Evolutionary conservation across 2,113 vertebrate genomes (phyloP), one percentile per base, ranked within the genome.

Genomic region (Collichthys lucidus): DNA sequence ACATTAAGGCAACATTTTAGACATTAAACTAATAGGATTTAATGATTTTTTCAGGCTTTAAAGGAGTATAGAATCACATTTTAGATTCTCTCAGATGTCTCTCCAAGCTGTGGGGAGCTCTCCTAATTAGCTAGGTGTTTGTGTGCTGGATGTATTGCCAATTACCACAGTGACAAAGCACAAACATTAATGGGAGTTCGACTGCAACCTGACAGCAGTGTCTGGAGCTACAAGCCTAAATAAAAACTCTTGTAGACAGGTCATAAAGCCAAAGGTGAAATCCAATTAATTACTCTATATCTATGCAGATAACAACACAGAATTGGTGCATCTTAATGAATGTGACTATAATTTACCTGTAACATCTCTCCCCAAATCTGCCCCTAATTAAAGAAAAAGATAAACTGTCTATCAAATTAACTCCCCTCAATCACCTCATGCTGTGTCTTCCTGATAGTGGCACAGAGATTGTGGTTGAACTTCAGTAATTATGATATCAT

Each of bases 141-240:
- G 65, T 68, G 79, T 55, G 79, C 85, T 82, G 70, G 69, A 82
- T 81, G 76, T 90, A 76, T 90, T 77, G 83, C 84, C 89, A 93
- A 93, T 93, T 92, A 93, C 86, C 71, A 59, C 75, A 65, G 68
- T 86, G 92, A 92, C 86, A 91, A 89, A 89, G 86, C 80, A 79
- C 64, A 89, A 83, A 70, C 89, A 89, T 87, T 91, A 92, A 88
- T 67, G 35, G 80, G 63, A 86, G 77, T 88, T 87, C 42, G 69
- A 88, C 73, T 79, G 65, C 40, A 59, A 47, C 84, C 82, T 88
- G 79, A 83, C 83, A 81, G 64, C 65, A 60, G 75, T 44, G 87
- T 89, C 86, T 88, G 71, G 63, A 71, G 83, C 83, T 75, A 40
- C 68, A 46, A 83, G 47, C 75, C 69, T 60, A 83, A 89, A 87